phyloP scores from a whole-genome alignment of 2,797 vertebrate species.

The Phaenicophaeus curvirostris region DNA sequence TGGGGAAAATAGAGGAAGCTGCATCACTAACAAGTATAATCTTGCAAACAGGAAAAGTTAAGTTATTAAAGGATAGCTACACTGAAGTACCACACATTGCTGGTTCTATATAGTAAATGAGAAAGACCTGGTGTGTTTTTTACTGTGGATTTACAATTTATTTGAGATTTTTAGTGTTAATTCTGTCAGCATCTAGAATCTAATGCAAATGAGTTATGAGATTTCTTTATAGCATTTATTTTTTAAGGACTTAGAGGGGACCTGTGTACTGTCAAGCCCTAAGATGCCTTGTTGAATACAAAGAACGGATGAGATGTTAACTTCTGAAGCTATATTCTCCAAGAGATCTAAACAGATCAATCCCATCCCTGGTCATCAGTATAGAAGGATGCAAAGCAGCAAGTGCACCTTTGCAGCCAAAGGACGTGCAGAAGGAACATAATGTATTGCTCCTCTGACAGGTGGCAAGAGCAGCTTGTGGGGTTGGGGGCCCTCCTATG shows the following conservation, averaged over 20 bases:
- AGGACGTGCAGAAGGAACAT: not conserved
- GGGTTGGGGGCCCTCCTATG: not conserved
- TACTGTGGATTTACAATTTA: not conserved
- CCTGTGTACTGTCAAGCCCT: not conserved
- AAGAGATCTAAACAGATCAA: not conserved
- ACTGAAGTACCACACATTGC: not conserved
- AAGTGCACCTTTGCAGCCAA: not conserved
- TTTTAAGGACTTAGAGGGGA: rapidly evolving
- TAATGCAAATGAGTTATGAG: not conserved
- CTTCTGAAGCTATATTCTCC: not conserved
- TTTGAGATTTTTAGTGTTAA: not conserved
- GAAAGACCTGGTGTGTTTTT: too few relatives aligned
- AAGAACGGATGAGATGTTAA: not conserved
- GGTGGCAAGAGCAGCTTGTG: not conserved
- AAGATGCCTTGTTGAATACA: not conserved
- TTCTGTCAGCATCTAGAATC: not conserved
- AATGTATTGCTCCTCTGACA: too few relatives aligned
- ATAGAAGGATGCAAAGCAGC: too few relatives aligned
- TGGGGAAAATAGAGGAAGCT: not conserved
- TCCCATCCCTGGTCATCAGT: too few relatives aligned
- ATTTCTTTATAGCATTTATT: not conserved
- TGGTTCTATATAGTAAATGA: not conserved
- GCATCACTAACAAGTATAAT: not conserved
- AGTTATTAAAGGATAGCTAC: not conserved
- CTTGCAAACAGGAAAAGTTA: not conserved